phyloP scores from a whole-genome alignment of 2,797 vertebrate species.

The Carapus acus region DNA sequence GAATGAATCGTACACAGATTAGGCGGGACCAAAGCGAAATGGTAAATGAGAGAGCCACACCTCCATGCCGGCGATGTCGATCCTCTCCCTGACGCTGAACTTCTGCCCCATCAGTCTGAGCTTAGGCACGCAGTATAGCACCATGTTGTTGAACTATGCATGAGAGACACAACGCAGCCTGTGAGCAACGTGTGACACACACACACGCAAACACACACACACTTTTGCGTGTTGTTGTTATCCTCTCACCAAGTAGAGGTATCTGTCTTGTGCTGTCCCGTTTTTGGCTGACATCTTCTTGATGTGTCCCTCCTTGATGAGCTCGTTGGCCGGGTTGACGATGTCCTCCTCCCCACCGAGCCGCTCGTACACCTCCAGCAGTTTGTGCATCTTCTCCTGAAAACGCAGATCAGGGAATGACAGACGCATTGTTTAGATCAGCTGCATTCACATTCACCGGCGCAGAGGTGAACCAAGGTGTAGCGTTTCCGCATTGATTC shows the following conservation, averaged over 20 bases:
- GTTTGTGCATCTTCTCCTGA: slow-evolving; percentile 97
- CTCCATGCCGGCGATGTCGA: slow-evolving; percentile 94
- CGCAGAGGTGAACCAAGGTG: slow-evolving; percentile 4
- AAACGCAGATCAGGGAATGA: background rate
- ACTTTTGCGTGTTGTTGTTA: background rate
- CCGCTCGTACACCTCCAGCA: slow-evolving; percentile 91
- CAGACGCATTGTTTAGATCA: slow-evolving; percentile 12
- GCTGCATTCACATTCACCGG: slow-evolving; percentile 1
- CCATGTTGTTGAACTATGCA: slow-evolving; percentile 97
- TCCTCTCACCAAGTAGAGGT: slow-evolving; percentile 89
- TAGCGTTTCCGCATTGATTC: slow-evolving; percentile 28
- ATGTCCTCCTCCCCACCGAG: slow-evolving; percentile 96
- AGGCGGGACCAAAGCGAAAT: too few relatives aligned
- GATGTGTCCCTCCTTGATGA: slow-evolving; percentile 96
- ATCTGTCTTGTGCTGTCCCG: slow-evolving; percentile 89
- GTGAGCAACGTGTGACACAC: slow-evolving; percentile 1
- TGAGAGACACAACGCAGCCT: slow-evolving; percentile 3
- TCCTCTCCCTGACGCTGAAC: slow-evolving; percentile 93
- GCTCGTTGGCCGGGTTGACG: slow-evolving; percentile 94
- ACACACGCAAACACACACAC: background rate
- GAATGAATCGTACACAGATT: too few relatives aligned
- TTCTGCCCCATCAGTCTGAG: slow-evolving; percentile 94
- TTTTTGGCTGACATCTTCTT: slow-evolving; percentile 98
- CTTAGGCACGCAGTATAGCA: slow-evolving; percentile 96
- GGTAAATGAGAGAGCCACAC: slow-evolving; percentile 49